These are phyloP conservation scores for Sepiola atlantica DNA, from an alignment of 2,888 invertebrate genomes.

Conservation along the genomic window DNA sequence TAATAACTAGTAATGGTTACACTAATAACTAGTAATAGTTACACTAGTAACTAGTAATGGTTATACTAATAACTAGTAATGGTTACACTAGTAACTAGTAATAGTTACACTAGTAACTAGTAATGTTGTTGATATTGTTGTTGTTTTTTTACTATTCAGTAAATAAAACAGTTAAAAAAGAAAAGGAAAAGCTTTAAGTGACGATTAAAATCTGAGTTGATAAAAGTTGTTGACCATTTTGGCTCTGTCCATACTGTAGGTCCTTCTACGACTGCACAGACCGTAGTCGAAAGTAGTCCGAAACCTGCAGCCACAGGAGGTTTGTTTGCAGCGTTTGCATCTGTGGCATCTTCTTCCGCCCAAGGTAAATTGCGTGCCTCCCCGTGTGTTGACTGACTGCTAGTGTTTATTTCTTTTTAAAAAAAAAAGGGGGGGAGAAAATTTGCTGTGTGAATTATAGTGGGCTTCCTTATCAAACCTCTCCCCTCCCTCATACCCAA, in stretches of 20 bases:
- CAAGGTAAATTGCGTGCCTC: not conserved
- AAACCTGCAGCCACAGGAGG: constrained; percentile 38
- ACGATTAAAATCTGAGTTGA: not conserved
- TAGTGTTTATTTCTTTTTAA: too few relatives aligned
- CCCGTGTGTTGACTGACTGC: too few relatives aligned
- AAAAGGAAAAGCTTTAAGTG: not conserved
- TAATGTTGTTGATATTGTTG: too few relatives aligned
- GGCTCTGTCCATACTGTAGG: constrained; percentile 43
- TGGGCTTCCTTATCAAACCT: too few relatives aligned
- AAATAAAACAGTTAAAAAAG: not conserved
- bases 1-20: too few relatives aligned
- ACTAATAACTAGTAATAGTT: too few relatives aligned
- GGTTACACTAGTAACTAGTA: too few relatives aligned
- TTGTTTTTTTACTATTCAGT: not conserved
- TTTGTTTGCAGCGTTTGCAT: constrained; percentile 38
- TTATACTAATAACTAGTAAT: too few relatives aligned
- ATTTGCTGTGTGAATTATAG: not conserved
- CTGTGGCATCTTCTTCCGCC: constrained; percentile 5
- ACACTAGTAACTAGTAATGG: too few relatives aligned
- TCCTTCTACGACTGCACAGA: constrained; percentile 2
- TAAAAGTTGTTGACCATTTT: not conserved
- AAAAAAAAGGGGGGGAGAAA: too few relatives aligned
- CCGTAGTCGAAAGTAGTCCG: constrained; percentile 35
- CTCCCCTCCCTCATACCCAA: not conserved
- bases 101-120: too few relatives aligned